Conservation (phyloP, 2,888 invertebrate genomes). For the Sabatieria punctata region DNA sequence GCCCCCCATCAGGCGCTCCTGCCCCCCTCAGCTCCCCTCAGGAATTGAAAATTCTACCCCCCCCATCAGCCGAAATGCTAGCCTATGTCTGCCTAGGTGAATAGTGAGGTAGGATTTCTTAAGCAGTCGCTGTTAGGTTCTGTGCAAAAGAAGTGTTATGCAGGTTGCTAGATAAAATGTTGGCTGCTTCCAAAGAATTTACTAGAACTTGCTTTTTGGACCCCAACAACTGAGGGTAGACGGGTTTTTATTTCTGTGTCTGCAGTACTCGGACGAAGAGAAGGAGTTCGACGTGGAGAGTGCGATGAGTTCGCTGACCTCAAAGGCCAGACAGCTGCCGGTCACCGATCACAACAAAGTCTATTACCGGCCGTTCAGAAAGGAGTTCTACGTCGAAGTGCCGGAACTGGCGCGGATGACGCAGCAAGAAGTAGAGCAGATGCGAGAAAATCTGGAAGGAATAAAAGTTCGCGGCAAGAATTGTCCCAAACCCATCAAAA, state of each 20-base stretch:
- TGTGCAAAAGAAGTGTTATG: too few relatives aligned
- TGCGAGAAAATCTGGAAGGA: conserved; percentile 63
- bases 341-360: conserved; percentile 75
- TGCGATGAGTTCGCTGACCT: conserved; percentile 48
- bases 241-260: not conserved
- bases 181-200: too few relatives aligned
- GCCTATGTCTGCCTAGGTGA: too few relatives aligned
- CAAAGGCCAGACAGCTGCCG: conserved; percentile 43
- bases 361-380: conserved; percentile 70
- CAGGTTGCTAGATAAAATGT: too few relatives aligned
- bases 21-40: too few relatives aligned
- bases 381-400: conserved; percentile 91
- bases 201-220: too few relatives aligned
- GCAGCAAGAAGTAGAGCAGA: conserved; percentile 42
- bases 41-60: too few relatives aligned
- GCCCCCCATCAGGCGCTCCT: too few relatives aligned
- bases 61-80: too few relatives aligned
- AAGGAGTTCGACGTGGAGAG: conserved; percentile 75
- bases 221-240: too few relatives aligned
- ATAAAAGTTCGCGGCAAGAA: conserved; percentile 89
- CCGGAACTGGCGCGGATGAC: conserved; percentile 87
- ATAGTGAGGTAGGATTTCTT: too few relatives aligned
- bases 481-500: conserved; percentile 78
- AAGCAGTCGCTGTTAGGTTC: too few relatives aligned
- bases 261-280: conserved; percentile 82